phyloP scores from a whole-genome alignment of 2,113 vertebrate species.

The Pseudonaja textilis region DNA sequence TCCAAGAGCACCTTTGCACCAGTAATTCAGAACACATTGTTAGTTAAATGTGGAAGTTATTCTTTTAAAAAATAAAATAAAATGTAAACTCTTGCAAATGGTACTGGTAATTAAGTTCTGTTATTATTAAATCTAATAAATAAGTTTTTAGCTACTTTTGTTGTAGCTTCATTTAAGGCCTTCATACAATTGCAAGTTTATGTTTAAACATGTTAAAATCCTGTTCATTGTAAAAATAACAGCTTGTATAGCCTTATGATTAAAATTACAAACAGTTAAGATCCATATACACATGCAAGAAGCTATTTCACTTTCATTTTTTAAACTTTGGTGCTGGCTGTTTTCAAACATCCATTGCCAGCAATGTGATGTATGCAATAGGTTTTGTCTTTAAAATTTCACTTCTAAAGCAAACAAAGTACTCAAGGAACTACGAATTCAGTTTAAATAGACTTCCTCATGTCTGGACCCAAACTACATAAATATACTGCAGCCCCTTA shows the following conservation, averaged over 20 bases:
- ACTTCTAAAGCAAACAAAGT: not conserved
- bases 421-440: not conserved
- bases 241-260: conserved; percentile 68
- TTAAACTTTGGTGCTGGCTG: conserved; percentile 57
- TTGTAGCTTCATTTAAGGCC: conserved; percentile 77
- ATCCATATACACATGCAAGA: conserved; percentile 65
- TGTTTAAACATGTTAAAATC: conserved; percentile 73
- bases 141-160: conserved; percentile 69
- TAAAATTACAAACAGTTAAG: conserved; percentile 68
- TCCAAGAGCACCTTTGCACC: conserved; percentile 61
- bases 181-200: conserved; percentile 72
- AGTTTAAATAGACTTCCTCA: conserved; percentile 33
- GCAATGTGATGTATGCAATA: conserved; percentile 62
- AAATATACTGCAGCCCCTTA: conserved; percentile 66
- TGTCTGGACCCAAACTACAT: conserved; percentile 60
- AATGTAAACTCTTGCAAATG: conserved; percentile 68
- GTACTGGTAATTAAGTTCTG: conserved; percentile 60
- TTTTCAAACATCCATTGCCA: conserved; percentile 62
- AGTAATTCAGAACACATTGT: conserved; percentile 41
- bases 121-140: conserved; percentile 71
- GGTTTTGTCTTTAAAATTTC: conserved; percentile 15
- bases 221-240: conserved; percentile 76
- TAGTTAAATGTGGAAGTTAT: conserved; percentile 58
- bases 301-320: conserved; percentile 59
- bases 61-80: conserved; percentile 56